Conservation (phyloP, 2,113 vertebrate genomes). For the Noctilio leporinus region DNA sequence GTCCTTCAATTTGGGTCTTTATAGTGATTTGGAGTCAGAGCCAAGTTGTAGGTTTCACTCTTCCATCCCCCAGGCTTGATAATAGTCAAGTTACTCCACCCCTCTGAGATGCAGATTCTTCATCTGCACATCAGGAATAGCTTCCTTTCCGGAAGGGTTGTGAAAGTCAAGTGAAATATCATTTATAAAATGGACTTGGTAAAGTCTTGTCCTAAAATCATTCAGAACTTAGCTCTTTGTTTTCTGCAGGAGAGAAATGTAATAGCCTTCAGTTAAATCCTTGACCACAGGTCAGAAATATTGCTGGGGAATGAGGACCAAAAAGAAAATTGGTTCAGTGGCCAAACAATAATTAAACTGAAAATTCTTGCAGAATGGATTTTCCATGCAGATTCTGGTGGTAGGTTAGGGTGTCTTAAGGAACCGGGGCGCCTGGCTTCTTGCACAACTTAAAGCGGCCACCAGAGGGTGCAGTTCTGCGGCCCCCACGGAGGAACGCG, state of each 20-base stretch:
- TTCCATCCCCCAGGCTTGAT: not conserved
- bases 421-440: not conserved
- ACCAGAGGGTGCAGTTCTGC: slow-evolving; percentile 42
- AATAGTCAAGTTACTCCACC: not conserved
- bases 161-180: not conserved
- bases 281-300: not conserved
- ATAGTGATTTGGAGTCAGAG: not conserved
- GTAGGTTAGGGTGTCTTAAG: not conserved
- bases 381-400: not conserved
- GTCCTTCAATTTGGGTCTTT: not conserved
- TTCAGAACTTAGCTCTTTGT: not conserved
- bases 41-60: not conserved
- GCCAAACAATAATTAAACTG: not conserved
- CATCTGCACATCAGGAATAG: not conserved
- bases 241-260: not conserved
- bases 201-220: not conserved
- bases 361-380: not conserved
- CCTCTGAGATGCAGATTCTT: not conserved
- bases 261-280: not conserved
- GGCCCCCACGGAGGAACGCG: accelerated
- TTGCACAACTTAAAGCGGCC: not conserved
- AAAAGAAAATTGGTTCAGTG: not conserved
- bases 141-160: not conserved
- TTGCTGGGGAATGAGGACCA: not conserved
- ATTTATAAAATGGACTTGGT: not conserved